These are phyloP conservation scores for Gnathonemus echidnorhynchus DNA, from an alignment of 2,113 vertebrate species.

Conservation along the genomic window DNA sequence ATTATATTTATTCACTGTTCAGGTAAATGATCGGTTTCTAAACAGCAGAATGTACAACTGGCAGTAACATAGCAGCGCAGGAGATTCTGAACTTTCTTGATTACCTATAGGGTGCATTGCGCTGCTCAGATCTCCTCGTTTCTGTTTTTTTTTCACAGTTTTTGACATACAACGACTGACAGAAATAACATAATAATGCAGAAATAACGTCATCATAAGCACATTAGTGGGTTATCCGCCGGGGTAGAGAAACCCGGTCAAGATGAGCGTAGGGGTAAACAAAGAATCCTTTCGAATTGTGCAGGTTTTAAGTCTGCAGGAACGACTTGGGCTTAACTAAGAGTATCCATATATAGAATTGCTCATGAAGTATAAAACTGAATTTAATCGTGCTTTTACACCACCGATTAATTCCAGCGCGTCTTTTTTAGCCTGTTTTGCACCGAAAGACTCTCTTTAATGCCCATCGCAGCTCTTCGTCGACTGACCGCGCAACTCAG, in stretches of 20 bases:
- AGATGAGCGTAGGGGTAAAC: background rate
- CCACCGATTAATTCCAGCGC: slow-evolving; percentile 27
- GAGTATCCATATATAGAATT: background rate
- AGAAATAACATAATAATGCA: no score
- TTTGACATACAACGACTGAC: background rate
- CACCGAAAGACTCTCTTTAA: slow-evolving; percentile 49
- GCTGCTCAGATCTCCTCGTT: background rate
- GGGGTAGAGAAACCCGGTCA: background rate
- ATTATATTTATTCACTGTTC: background rate
- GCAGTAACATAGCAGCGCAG: background rate
- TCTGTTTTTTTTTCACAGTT: background rate
- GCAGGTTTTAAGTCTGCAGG: background rate
- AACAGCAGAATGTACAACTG: background rate
- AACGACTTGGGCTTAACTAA: background rate
- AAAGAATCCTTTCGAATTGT: background rate
- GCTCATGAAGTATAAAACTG: slow-evolving; percentile 12
- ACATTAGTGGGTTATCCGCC: background rate
- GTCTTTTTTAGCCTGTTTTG: slow-evolving; percentile 51
- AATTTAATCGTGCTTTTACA: slow-evolving; percentile 21
- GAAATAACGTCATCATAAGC: background rate
- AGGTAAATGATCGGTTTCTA: slow-evolving; percentile 1
- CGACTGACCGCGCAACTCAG: slow-evolving; percentile 47
- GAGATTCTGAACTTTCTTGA: background rate
- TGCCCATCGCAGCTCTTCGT: slow-evolving; percentile 49
- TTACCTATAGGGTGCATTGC: background rate